phyloP scores from a whole-genome alignment of 1,140 invertebrate species.

The Drosophila pruinosa region DNA sequence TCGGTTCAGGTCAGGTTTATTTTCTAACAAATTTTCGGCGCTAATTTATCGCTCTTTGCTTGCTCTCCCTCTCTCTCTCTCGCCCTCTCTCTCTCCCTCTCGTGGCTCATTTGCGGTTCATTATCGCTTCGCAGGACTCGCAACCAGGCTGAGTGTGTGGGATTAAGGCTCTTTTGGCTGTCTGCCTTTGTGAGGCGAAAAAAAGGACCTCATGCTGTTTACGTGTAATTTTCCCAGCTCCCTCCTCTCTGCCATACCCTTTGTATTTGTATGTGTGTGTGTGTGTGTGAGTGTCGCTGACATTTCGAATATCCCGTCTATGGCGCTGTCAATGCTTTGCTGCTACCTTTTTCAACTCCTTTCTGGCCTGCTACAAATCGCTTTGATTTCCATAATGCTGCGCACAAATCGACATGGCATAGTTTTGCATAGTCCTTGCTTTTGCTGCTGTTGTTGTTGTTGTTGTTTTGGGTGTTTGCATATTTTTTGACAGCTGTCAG shows the following conservation, averaged over 20 bases:
- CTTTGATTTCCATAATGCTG: constrained; percentile 81
- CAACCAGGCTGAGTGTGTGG: constrained; percentile 48
- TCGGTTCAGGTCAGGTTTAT: constrained; percentile 34
- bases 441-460: constrained; percentile 19
- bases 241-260: background rate
- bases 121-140: constrained; percentile 48
- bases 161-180: constrained; percentile 48
- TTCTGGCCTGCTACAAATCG: constrained; percentile 69
- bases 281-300: constrained; percentile 43
- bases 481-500: constrained; percentile 82
- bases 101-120: constrained; percentile 71
- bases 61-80: background rate
- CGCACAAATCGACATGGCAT: constrained; percentile 76
- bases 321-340: constrained; percentile 66
- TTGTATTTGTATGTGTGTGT: constrained; percentile 13
- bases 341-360: constrained; percentile 52
- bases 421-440: constrained; percentile 48
- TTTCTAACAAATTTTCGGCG: constrained; percentile 59
- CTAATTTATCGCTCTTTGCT: constrained; percentile 36
- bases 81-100: background rate
- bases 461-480: constrained; percentile 64
- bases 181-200: constrained; percentile 18
- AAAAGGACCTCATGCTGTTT: constrained; percentile 66
- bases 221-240: constrained; percentile 76
- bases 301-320: constrained; percentile 70